Percentiles rank a stretch among this genome's conserved stretches.
Conservation (phyloP, 2,113 vertebrate species). For the Lasiurus borealis region DNA sequence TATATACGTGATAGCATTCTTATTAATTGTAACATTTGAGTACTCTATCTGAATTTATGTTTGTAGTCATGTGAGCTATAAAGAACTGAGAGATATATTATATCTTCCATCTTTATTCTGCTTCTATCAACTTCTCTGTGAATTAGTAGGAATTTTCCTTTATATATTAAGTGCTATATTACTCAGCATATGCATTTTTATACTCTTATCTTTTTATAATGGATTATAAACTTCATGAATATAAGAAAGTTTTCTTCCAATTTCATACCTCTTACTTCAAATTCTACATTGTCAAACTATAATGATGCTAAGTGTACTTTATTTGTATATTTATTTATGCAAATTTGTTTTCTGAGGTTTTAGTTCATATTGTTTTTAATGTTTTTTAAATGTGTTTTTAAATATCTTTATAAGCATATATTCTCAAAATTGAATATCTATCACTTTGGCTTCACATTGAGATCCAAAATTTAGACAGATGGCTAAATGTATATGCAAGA, state of each 20-base stretch:
- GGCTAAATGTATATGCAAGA: background rate
- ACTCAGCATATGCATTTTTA: background rate
- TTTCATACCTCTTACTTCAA: background rate
- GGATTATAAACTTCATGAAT: background rate
- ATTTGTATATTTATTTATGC: background rate
- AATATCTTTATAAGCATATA: background rate
- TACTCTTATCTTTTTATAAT: background rate
- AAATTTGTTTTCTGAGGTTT: background rate
- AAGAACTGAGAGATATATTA: background rate
- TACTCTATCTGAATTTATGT: background rate
- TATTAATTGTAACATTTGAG: slow-evolving; percentile 16
- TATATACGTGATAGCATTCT: background rate
- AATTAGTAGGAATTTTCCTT: background rate
- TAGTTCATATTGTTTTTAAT: background rate
- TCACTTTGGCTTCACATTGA: background rate
- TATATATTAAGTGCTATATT: background rate
- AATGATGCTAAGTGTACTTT: background rate
- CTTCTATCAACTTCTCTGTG: background rate
- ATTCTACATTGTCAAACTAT: background rate
- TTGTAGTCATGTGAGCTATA: background rate
- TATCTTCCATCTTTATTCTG: slow-evolving; percentile 19
- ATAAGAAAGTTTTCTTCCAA: background rate
- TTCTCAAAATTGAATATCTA: background rate
- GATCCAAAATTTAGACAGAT: background rate
- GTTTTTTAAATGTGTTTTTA: too few relatives aligned